Base-by-base conservation (phyloP, 2,797 vertebrate species). In the Naso thynnoides region DNA sequence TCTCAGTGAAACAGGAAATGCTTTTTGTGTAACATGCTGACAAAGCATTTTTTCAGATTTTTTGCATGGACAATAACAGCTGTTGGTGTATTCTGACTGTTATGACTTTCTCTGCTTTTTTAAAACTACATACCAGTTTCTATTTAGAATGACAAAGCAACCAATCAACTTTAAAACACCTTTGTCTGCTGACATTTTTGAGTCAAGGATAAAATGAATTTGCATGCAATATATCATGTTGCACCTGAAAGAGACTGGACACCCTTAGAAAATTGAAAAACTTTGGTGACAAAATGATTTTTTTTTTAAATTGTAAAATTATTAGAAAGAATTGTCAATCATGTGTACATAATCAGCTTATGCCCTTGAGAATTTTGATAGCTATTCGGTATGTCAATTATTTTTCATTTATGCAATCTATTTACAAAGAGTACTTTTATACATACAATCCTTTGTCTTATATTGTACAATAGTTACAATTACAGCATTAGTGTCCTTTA, bases 381-480 rank as follows among this genome's bases (percentile, higher is more conserved):
- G 31, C 45, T 45, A n/a, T 70, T 49, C 33, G 44, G 33, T 76
- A 59, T 5, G 47, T 63, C 19, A 87, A 79, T 79, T 27, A 66
- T 55, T 54, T 76, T 64, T 73, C 58, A 75, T 76, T 29, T 72
- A 82, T 68, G 60, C 70, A 62, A 68, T 63, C 19, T 87, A 85
- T 86, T 82, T 91, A 91, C 86, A 90, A 83, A 54, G 31, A 73
- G 11, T 65, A 58, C 38, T 52, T 79, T 73, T 84, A 79, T 83
- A 89, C 76, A 87, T 78, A 84, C 75, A 79, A 78, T 76, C 29
- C n/a, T 65, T 56, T 23, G 23, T 79, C 39, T 74, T 49, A 75
- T 79, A 85, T 73, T 78, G 69, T 88, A 90, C 81, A 92, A 87
- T 88, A 93, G 69, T 86, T 89, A 92, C 87, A 91, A 47, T 72